Percentiles rank a stretch among this genome's conserved stretches.
Conservation (phyloP, 1,140 invertebrate genomes). For the Musca domestica region DNA sequence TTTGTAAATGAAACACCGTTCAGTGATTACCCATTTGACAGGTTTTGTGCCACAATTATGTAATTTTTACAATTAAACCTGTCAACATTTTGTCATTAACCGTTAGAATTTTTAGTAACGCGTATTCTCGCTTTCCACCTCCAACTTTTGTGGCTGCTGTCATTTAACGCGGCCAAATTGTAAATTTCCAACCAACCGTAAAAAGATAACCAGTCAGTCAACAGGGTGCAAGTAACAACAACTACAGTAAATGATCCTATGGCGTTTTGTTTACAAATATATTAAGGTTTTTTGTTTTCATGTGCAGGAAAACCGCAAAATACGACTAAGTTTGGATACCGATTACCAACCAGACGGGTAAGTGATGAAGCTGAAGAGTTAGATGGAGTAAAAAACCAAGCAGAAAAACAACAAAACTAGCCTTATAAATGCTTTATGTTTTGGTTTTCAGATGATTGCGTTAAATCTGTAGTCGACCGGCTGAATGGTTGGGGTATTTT, state of each 20-base stretch:
- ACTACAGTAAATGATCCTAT: conserved; percentile 1
- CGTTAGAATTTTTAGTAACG: neutral
- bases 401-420: neutral
- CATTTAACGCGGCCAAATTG: too few species aligned
- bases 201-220: conserved; percentile 1
- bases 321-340: neutral
- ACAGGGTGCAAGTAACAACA: neutral
- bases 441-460: neutral
- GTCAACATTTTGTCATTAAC: conserved; percentile 19
- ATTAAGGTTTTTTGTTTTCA: conserved; percentile 1
- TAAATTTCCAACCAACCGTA: neutral
- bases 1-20: too few species aligned
- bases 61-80: conserved; percentile 9
- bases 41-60: neutral
- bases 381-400: neutral
- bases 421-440: neutral
- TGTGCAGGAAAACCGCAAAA: neutral
- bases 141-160: too few species aligned
- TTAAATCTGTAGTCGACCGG: neutral
- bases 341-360: neutral
- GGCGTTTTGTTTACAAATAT: conserved; percentile 15
- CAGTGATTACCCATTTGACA: too few species aligned
- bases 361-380: neutral
- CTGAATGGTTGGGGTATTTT: neutral
- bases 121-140: too few species aligned